Evolutionary conservation across 2,888 invertebrate species (phyloP), one percentile per base, ranked within the genome.

Genomic region (Lamellibrachia columna): DNA sequence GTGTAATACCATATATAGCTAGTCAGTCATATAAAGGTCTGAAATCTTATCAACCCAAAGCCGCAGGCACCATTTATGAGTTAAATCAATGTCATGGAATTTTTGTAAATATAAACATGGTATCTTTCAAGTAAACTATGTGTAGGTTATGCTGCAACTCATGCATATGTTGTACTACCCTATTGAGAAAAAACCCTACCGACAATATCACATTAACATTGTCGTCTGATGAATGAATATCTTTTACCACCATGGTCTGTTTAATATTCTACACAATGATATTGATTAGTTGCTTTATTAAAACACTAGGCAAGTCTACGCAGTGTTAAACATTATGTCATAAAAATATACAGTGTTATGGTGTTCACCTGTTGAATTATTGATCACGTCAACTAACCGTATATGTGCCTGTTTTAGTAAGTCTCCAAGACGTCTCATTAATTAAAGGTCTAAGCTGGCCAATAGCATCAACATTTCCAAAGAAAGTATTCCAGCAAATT

Each of bases 161-260:
- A 55, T 9, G 9, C 55, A 55, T 9, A 7, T 55, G 9, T 75
- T 75, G 22, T 75, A 22, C 15, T 22, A 75, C n/a, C 75, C 6
- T 22, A 75, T n/a, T 75, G 22, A 75, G 75, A 75, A 22, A 75
- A 22, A 75, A 75, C 15, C 11, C 6, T 75, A 15, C 6, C 0
- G 6, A 15, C n/a, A 75, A 75, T 75, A 75, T 75, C 22, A 75
- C 75, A 75, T 75, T 75, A 75, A 22, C 22, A 75, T 4, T 75
- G 22, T 75, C n/a, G 75, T 75, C 75, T 75, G 75, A 75, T 75
- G 75, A 75, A 22, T 75, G 75, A 75, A 75, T 75, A 75, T 75
- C 55, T 55, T 55, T 75, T 75, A 22, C 22, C 75, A 75, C 75
- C n/a, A n/a, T 75, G 3, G 75, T 75, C 75, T 22, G 75, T n/a